Conservation (phyloP, 2,113 vertebrate species). For the Indicator indicator region DNA sequence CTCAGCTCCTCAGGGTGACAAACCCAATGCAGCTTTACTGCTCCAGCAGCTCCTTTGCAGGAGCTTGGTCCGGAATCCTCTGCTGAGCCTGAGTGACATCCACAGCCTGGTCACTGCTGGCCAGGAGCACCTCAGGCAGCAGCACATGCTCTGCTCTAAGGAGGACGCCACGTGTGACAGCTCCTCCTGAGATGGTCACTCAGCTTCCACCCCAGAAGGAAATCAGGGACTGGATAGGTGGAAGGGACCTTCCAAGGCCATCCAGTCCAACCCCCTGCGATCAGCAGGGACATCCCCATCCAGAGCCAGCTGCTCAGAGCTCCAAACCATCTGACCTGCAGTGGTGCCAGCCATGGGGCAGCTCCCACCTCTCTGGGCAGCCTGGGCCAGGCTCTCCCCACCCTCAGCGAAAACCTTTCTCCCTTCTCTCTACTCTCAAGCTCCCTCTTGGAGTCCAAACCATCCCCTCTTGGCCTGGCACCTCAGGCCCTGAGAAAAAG, state of each 20-base stretch:
- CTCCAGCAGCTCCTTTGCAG: background rate
- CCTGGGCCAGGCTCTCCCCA: too few relatives aligned
- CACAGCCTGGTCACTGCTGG: background rate
- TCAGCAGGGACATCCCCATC: too few relatives aligned
- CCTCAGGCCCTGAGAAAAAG: background rate
- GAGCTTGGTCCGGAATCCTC: background rate
- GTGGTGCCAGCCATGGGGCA: too few relatives aligned
- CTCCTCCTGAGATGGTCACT: background rate
- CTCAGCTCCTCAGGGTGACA: background rate
- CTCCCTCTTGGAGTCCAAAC: background rate
- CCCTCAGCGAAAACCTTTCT: background rate
- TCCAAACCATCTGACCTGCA: too few relatives aligned
- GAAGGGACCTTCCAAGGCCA: background rate
- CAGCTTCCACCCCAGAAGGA: background rate
- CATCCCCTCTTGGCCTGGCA: background rate
- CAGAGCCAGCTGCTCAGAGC: too few relatives aligned
- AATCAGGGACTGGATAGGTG: background rate
- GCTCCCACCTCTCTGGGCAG: too few relatives aligned
- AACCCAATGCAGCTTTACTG: background rate
- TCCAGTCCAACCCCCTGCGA: too few relatives aligned
- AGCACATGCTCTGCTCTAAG: background rate
- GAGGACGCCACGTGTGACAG: background rate
- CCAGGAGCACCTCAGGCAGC: accelerated
- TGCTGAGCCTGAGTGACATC: background rate
- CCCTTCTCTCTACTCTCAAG: background rate